Base-by-base conservation (phyloP, 2,888 invertebrate genomes). In the Pocota personata region DNA sequence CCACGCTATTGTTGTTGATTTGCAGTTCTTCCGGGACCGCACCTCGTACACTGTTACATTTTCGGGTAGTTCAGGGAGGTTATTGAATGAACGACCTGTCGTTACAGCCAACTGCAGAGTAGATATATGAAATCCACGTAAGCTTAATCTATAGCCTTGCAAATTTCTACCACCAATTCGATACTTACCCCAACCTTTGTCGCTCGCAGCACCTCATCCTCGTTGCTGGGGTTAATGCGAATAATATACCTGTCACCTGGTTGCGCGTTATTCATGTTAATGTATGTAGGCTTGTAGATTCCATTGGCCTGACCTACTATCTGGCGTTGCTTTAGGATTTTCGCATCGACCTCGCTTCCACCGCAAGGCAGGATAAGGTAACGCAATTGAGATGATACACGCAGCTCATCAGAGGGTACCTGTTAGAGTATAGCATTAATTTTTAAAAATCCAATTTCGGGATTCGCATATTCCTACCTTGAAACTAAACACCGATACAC, bases 281-380 rank as follows among this genome's bases (percentile, higher is more conserved):
- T 90, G 83, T 93, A 93, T 3, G 92, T 93, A 71, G 94, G 94
- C 43, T 93, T 92, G 87, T 93, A 93, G 57, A 94, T 92, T 48
- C 90, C 91, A 21, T 89, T 90, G 60, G 91, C 90, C 1, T 89
- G 88, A 24, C 91, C 90, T 12, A 94, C 90, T 21, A 90, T 87
- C 58, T 91, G 89, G 3, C 92, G 91, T 75, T 92, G 92, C 16
- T 92, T 90, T 12, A 92, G 90, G 12, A 94, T 90, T 87, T 93
- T 92, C 1, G 94, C 93, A 57, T 93, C 92, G 1, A 94, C 93
- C 58, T 93, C 88, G 93, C 94, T 92, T 52, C 92, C 92, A 2
- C 94, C 94, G 88, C 95, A 95, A 0, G 94, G 94, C 88, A 94
- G 91, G 3, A 95, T 90, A 60, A 94, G 93, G 66, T 94, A 91